phyloP scores from a whole-genome alignment of 2,888 invertebrate genomes.

The Sarcophaga carnaria region DNA sequence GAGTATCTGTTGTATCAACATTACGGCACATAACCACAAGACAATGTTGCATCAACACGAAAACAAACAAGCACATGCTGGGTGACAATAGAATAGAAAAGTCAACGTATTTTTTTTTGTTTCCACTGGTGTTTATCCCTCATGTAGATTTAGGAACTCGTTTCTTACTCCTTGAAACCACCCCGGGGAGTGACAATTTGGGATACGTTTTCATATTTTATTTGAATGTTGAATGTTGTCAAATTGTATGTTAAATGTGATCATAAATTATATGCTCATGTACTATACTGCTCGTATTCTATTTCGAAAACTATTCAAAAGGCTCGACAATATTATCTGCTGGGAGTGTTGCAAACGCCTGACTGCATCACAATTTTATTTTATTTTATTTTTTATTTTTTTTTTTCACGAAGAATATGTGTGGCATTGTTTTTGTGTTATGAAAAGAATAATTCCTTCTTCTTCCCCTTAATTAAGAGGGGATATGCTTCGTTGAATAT shows the following conservation, averaged over 20 bases:
- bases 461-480: constrained; percentile 60
- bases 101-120: neutral
- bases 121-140: neutral
- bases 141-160: constrained; percentile 1
- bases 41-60: constrained; percentile 24
- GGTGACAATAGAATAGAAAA: constrained; percentile 41
- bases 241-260: constrained; percentile 65
- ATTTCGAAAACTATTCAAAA: constrained; percentile 30
- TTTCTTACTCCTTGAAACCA: constrained; percentile 60
- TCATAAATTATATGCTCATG: constrained; percentile 62
- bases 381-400: neutral
- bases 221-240: constrained; percentile 60
- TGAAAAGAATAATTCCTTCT: constrained; percentile 36
- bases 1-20: constrained; percentile 40
- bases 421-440: constrained; percentile 3
- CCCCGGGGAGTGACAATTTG: constrained; percentile 68
- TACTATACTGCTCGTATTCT: constrained; percentile 20
- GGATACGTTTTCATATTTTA: constrained; percentile 36
- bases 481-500: constrained; percentile 66
- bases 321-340: constrained; percentile 4
- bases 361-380: constrained; percentile 13
- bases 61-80: constrained; percentile 60
- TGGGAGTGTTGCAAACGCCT: constrained; percentile 3
- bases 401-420: constrained; percentile 4
- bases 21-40: constrained; percentile 58